phyloP scores from a whole-genome alignment of 2,797 vertebrate species.

The Allobates femoralis region DNA sequence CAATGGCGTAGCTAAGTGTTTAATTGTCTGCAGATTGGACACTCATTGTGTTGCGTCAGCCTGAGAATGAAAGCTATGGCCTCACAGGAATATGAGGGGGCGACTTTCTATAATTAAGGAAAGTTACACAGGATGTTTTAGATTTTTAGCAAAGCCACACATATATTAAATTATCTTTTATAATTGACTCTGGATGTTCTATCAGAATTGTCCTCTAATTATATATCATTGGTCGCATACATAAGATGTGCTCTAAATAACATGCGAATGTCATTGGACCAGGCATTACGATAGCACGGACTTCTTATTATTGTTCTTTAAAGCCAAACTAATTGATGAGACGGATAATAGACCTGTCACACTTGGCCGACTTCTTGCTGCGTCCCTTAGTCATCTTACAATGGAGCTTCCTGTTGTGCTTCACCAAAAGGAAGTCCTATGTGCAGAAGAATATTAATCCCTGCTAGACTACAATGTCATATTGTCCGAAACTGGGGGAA shows the following conservation, averaged over 20 bases:
- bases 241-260: neutral
- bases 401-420: slow-evolving; percentile 19
- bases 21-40: slow-evolving; percentile 23
- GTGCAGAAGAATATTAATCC: slow-evolving; percentile 14
- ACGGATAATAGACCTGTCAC: slow-evolving; percentile 7
- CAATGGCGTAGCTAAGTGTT: slow-evolving; percentile 29
- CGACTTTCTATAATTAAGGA: neutral
- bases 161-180: neutral
- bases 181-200: neutral
- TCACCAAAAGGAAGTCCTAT: neutral
- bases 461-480: neutral
- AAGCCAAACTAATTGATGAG: neutral
- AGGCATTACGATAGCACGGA: neutral
- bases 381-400: neutral
- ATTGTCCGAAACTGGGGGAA: neutral
- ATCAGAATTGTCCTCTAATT: neutral
- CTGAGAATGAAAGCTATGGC: neutral
- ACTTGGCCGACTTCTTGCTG: neutral
- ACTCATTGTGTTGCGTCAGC: slow-evolving; percentile 26
- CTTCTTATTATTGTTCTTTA: slow-evolving; percentile 9
- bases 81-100: neutral
- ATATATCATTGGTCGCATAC: neutral
- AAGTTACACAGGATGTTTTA: neutral
- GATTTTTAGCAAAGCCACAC: neutral
- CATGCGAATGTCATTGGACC: neutral